These are phyloP conservation scores for Troides oblongomaculatus DNA, from an alignment of 2,888 invertebrate species.

Conservation along the genomic window DNA sequence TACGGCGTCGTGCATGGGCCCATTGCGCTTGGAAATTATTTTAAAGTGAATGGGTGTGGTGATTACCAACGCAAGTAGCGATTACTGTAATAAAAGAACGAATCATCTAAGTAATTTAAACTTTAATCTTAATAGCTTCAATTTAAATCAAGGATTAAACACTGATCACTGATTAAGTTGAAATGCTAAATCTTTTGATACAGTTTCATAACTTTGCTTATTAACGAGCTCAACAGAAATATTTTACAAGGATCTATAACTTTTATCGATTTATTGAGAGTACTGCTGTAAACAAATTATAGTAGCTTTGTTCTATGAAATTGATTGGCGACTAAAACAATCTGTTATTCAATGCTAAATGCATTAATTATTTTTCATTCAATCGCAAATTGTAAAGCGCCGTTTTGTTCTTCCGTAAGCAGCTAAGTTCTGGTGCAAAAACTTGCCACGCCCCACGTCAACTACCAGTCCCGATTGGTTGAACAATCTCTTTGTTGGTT, in stretches of 20 bases:
- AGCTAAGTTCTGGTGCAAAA: constrained; percentile 57
- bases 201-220: too few species aligned
- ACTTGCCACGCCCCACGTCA: constrained; percentile 63
- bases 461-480: constrained; percentile 64
- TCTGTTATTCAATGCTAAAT: constrained; percentile 45
- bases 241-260: not conserved
- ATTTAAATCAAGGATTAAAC: constrained; percentile 22
- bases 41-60: constrained; percentile 71
- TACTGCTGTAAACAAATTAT: too few species aligned
- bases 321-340: constrained; percentile 7
- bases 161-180: not conserved
- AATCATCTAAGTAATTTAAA: constrained; percentile 58
- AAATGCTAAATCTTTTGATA: not conserved
- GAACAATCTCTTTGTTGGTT: constrained; percentile 60
- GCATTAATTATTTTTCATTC: constrained; percentile 65
- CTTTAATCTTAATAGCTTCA: constrained; percentile 41
- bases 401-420: constrained; percentile 56
- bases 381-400: constrained; percentile 60
- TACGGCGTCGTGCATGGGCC: constrained; percentile 45
- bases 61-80: constrained; percentile 63
- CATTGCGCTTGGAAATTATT: constrained; percentile 69
- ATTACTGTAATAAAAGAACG: constrained; percentile 64
- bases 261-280: too few species aligned
- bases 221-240: not conserved
- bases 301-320: too few species aligned